Evolutionary conservation across 1,140 invertebrate genomes (phyloP).

Genomic region (Stegodyphus dumicola): DNA sequence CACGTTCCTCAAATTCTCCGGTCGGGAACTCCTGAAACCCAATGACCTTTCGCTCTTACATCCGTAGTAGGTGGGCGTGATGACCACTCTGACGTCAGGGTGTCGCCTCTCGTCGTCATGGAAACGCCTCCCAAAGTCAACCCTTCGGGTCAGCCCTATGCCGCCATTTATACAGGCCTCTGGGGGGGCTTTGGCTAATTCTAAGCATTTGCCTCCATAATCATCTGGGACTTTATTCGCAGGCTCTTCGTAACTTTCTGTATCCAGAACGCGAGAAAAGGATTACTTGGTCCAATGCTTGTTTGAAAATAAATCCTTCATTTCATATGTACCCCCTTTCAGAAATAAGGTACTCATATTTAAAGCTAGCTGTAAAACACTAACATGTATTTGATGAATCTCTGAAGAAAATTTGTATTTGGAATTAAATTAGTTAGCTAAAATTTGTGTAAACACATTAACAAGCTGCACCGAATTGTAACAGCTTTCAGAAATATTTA

Average conservation of each 20-base stretch:
- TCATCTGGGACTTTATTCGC: constrained; percentile 1
- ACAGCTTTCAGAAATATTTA: too few species aligned
- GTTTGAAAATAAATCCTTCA: too few species aligned
- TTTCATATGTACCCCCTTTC: too few species aligned
- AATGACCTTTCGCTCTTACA: constrained; percentile 35
- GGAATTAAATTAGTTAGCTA: too few species aligned
- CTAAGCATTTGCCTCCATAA: constrained; percentile 23
- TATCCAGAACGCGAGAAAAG: too few species aligned
- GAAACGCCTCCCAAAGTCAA: constrained; percentile 48
- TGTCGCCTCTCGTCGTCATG: constrained; percentile 40
- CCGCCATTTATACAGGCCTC: constrained; percentile 27
- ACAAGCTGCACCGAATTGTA: too few species aligned
- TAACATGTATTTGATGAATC: too few species aligned
- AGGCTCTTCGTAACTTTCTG: neutral
- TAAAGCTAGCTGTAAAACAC: too few species aligned
- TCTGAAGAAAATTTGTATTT: too few species aligned
- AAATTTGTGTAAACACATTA: too few species aligned
- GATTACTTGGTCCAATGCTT: too few species aligned
- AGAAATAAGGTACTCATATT: too few species aligned
- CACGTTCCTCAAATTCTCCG: constrained; percentile 11
- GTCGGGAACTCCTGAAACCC: constrained; percentile 4
- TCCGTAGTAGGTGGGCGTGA: constrained; percentile 30
- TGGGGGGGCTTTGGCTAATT: constrained; percentile 23
- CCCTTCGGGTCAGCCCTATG: constrained; percentile 18
- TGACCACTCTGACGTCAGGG: constrained; percentile 48